Evolutionary conservation across 2,797 vertebrate species (phyloP), one percentile per base, ranked within the genome.

Genomic region (Phalloptychus januarius): DNA sequence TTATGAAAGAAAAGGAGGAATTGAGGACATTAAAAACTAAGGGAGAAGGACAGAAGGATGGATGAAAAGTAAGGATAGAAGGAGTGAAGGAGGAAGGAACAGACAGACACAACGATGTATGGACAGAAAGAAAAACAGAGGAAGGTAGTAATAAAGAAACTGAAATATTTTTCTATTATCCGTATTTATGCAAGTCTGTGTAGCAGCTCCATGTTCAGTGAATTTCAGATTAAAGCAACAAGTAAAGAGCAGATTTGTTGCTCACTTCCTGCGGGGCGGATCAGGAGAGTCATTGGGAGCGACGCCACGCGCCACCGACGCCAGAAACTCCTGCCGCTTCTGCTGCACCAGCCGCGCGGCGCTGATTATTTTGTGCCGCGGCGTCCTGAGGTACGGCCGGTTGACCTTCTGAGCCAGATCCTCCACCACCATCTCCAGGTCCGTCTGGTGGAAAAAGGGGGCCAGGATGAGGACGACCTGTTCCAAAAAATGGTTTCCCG

Each of bases 341-440:
- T 99, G 98, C 91, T 99, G 98, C 75, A 99, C 98, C 0, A 99
- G 96, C 72, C 98, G 97, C 0, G 98, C 97, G 0, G 98, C 98
- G 0, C 97, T 97, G 88, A 99, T 97, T 69, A 99, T 99, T 92
- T 98, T 99, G 91, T 99, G 98, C 78, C 97, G 97, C 20, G 98
- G 98, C 0, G 98, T 99, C 85, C 98, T 96, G 89, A 99, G 96
- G 91, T 99, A 99, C 82, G 98, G 98, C 90, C 98, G 95, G 91
- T 99, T 99, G 76, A 99, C 98, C 93, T 99, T 99, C 94, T 99
- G 98, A 58, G 98, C 98, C 91, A 99, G 95, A 91, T 99, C 98
- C 92, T 99, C 98, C 54, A 98, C 99, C 25, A 99, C 98, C 97
- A 99, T 99, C 95, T 99, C 98, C 86, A 99, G 94, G 92, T 99